A percentile compares a stretch with the other conserved stretches of the same genome.
Conservation (phyloP, 2,113 vertebrate genomes). For the Sakesphorus luctuosus region DNA sequence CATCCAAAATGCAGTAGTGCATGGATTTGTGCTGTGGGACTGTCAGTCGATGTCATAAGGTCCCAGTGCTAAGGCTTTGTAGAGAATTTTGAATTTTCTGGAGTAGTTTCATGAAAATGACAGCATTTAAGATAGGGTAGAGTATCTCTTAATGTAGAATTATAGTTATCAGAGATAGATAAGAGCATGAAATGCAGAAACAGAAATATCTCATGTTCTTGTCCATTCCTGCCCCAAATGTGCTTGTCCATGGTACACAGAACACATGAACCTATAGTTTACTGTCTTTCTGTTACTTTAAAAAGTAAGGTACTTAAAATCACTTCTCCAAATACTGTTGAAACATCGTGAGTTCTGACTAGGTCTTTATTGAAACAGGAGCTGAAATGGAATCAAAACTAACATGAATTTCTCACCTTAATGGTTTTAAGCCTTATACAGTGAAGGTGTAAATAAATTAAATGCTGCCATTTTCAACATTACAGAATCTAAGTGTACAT, state of each 20-base stretch:
- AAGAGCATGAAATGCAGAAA: not conserved
- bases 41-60: not conserved
- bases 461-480: not conserved
- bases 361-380: not conserved
- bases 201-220: not conserved
- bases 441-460: not conserved
- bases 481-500: not conserved
- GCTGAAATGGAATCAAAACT: not conserved
- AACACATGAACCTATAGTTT: not conserved
- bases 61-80: not conserved
- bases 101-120: slow-evolving; percentile 10
- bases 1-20: not conserved
- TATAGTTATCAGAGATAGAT: not conserved
- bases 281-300: not conserved
- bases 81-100: slow-evolving; percentile 6
- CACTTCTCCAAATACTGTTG: not conserved
- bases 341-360: not conserved
- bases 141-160: not conserved
- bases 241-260: not conserved
- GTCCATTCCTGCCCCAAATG: not conserved
- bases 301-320: not conserved
- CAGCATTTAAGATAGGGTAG: not conserved
- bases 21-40: slow-evolving; percentile 3
- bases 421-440: not conserved
- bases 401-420: not conserved